Evolutionary conservation across 2,888 invertebrate genomes (phyloP).

Genomic region (Aspidiotus destructor): DNA sequence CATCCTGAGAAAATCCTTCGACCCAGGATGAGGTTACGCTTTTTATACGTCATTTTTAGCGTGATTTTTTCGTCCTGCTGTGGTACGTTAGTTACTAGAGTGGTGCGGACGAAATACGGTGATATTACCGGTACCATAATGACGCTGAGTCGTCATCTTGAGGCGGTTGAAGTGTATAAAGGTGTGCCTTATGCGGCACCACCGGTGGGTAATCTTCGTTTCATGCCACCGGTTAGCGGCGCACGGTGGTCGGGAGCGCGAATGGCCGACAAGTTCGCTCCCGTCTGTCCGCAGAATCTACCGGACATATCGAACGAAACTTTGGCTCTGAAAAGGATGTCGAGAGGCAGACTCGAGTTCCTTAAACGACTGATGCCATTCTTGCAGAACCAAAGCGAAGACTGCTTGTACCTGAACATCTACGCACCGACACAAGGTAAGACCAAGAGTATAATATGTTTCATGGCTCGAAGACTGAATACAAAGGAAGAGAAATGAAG

Average conservation of each 20-base stretch:
- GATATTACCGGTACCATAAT: conserved; percentile 77
- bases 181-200: conserved; percentile 93
- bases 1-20: neutral
- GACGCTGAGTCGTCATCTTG: conserved; percentile 68
- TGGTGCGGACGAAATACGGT: conserved; percentile 79
- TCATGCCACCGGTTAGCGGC: conserved; percentile 93
- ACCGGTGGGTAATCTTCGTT: conserved; percentile 75
- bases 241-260: conserved; percentile 85
- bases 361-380: conserved; percentile 77
- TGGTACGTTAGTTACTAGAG: conserved; percentile 57
- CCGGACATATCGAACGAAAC: conserved; percentile 79
- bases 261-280: conserved; percentile 74
- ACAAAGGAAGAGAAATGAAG: too few relatives aligned
- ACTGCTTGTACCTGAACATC: conserved; percentile 93
- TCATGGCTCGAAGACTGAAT: neutral
- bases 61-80: conserved; percentile 13
- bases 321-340: conserved; percentile 71
- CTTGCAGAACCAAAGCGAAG: conserved; percentile 86
- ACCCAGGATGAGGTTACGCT: neutral
- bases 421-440: conserved; percentile 93
- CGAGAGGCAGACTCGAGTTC: conserved; percentile 77
- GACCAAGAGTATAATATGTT: conserved; percentile 38
- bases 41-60: conserved; percentile 4
- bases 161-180: conserved; percentile 83
- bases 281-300: conserved; percentile 85